A percentile compares a stretch with the other conserved stretches of the same genome.
These are phyloP conservation scores for Gonocerus acuteangulatus DNA, from an alignment of 2,888 invertebrate genomes.

Conservation along the genomic window DNA sequence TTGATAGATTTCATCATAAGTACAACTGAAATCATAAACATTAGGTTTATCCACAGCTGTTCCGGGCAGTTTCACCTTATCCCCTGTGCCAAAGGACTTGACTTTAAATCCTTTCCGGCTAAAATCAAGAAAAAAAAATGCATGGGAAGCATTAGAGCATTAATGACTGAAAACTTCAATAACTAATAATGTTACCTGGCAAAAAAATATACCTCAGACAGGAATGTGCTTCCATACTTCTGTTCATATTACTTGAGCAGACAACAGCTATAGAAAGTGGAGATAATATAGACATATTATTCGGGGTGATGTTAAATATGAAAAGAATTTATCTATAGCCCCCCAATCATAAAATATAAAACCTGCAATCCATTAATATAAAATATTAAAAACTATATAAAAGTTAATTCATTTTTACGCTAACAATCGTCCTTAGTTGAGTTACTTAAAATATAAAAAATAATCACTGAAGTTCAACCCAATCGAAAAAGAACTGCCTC, in stretches of 20 bases:
- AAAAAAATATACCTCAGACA: conserved; percentile 58
- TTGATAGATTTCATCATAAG: conserved; percentile 92
- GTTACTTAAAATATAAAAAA: too few species aligned
- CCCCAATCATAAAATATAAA: neutral
- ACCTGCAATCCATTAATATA: conserved; percentile 1
- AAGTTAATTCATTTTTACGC: too few species aligned
- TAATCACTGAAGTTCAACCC: too few species aligned
- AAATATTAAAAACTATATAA: too few species aligned
- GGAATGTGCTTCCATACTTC: conserved; percentile 99
- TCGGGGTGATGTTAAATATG: neutral
- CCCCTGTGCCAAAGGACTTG: conserved; percentile 87
- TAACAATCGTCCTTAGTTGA: too few species aligned
- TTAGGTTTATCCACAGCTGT: conserved; percentile 89
- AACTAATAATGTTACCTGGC: too few species aligned
- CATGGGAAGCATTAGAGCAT: neutral
- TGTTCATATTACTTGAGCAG: conserved; percentile 98
- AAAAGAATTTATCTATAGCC: neutral
- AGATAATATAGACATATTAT: conserved; percentile 32
- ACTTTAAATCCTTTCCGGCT: conserved; percentile 96
- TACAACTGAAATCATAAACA: conserved; percentile 90
- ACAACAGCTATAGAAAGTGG: conserved; percentile 80
- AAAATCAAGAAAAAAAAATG: conserved; percentile 38
- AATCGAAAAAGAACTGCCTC: too few species aligned
- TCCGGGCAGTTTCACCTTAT: conserved; percentile 94
- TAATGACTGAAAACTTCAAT: neutral